These are phyloP conservation scores for Pangasius mekongensis DNA, from an alignment of 2,797 vertebrate genomes.

Conservation along the genomic window DNA sequence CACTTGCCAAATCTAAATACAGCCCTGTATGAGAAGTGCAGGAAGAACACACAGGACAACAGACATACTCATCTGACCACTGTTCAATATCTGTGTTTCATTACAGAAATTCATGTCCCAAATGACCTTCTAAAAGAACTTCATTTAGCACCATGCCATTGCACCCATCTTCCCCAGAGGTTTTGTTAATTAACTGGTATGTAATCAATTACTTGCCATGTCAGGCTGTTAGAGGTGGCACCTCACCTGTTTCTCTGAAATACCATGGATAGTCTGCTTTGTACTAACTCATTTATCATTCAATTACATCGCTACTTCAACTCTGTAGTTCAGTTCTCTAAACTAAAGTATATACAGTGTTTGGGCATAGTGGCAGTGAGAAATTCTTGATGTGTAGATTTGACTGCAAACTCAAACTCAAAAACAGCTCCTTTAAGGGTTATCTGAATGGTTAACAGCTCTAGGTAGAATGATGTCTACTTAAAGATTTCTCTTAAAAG, in stretches of 20 bases:
- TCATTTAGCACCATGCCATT: constrained; percentile 4
- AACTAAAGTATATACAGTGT: background rate
- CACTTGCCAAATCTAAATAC: background rate
- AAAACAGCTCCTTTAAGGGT: background rate
- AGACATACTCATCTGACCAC: background rate
- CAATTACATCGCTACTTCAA: background rate
- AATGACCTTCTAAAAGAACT: background rate
- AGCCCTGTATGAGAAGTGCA: background rate
- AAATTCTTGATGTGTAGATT: background rate
- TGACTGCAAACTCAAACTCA: background rate
- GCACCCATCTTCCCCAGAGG: constrained; percentile 10
- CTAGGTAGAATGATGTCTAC: background rate
- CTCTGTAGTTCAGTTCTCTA: background rate
- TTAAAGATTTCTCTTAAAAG: background rate
- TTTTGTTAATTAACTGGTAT: constrained; percentile 35
- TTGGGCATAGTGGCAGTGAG: background rate
- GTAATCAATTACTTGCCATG: constrained; percentile 39
- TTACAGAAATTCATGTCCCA: background rate
- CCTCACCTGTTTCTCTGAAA: background rate
- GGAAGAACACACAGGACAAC: background rate
- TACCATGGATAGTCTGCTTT: background rate
- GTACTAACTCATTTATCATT: background rate
- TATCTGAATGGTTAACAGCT: background rate
- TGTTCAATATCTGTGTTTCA: background rate
- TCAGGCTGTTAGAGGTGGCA: background rate